Percentiles rank a stretch among this genome's conserved stretches.
Conservation (phyloP, 2,113 vertebrate species). For the Caranx melampygus region DNA sequence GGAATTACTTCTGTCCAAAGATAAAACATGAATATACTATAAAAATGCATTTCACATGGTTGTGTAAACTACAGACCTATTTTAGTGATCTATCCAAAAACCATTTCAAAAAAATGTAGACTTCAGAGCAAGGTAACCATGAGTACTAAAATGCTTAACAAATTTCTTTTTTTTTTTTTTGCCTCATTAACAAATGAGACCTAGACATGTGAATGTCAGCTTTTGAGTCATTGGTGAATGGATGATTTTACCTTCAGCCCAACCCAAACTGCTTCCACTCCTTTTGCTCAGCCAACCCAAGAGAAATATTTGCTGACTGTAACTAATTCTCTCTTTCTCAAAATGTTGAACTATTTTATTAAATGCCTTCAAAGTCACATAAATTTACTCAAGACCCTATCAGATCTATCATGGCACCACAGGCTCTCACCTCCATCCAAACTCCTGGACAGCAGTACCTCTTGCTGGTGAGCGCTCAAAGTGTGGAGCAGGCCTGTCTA, state of each 20-base stretch:
- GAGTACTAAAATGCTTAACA: too few relatives aligned
- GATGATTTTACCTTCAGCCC: not conserved
- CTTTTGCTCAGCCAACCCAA: not conserved
- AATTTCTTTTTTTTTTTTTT: too few relatives aligned
- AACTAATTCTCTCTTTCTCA: not conserved
- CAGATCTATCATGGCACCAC: not conserved
- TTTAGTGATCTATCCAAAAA: too few relatives aligned
- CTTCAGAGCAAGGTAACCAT: too few relatives aligned
- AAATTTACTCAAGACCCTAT: not conserved
- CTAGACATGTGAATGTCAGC: too few relatives aligned
- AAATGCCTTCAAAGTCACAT: not conserved
- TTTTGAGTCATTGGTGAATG: not conserved
- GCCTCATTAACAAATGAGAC: too few relatives aligned
- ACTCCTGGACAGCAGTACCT: conserved; percentile 96
- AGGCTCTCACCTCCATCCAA: conserved; percentile 91
- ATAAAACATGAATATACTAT: not conserved
- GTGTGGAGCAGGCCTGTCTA: conserved; percentile 95
- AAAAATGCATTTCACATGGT: too few relatives aligned
- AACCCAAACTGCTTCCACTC: not conserved
- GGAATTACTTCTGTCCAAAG: not conserved
- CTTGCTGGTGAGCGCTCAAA: conserved; percentile 96
- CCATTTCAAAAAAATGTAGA: too few relatives aligned
- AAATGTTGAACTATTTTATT: not conserved
- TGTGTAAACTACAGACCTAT: too few relatives aligned
- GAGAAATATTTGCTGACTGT: not conserved